Evolutionary conservation across 2,888 invertebrate species (phyloP), one percentile per base, ranked within the genome.

Genomic region (Meteorus cinctellus): DNA sequence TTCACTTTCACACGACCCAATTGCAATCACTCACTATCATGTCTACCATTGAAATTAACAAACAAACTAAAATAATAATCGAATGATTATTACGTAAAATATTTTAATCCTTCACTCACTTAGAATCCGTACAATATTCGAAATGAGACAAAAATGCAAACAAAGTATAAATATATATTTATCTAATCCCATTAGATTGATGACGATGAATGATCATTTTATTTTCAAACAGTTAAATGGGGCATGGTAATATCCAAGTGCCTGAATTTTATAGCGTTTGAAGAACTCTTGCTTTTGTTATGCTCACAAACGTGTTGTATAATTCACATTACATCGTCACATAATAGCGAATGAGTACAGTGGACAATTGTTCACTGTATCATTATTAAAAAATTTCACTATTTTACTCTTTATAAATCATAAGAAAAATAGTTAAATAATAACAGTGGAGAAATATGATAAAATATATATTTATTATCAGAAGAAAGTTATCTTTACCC

Each of bases 401-500:
- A 55, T 19, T 55, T 19, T 1, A 48, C 2, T 55, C 8, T 19
- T 2, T 19, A 19, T 55, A 4, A 10, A 19, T 1, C 4, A 55
- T 55, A 8, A 34, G 34, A 34, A 8, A 34, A 8, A 8, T 34
- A 34, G 48, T 45, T 48, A 48, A 55, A 55, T 6, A 51, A 55
- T 19, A 48, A 48, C 4, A 55, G 19, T 19, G 19, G 6, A n/a
- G 55, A 19, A 55, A 19, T 10, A 19, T 19, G 8, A 55, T 55
- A 55, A 55, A 19, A 55, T 8, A 6, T 1, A n/a, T 55, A 19
- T 19, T 55, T 55, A 10, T 8, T n/a, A 48, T 48, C 4, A 5
- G 6, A 55, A 55, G 19, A 19, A 55, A 55, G 8, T 55, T 55
- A 55, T 55, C n/a, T 55, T 55, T 48, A 48, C 48, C 48, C 48